Evolutionary conservation across 1,140 invertebrate species (phyloP), one percentile per base, ranked within the genome.

Genomic region (Lepidostoma basale): DNA sequence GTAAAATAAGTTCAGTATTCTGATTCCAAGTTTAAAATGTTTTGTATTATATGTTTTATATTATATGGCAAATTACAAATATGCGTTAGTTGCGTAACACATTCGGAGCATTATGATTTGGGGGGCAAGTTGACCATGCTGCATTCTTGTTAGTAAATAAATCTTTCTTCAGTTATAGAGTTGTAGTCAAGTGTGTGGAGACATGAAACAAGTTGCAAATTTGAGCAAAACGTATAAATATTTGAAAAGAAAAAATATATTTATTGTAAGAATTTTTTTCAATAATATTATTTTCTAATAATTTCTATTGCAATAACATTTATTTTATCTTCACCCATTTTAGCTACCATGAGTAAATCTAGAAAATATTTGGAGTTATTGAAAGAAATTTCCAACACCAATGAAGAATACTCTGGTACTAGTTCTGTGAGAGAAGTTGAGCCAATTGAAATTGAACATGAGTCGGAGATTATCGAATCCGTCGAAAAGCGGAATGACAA

Each of bases 341-440:
- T 47, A 33, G 30, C 30, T 33, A 33, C 30, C 30, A 33, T 12
- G 30, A 33, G 30, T 33, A 33, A 33, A 33, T 33, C 12, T 33
- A 33, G 30, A 33, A 33, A 33, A 33, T 33, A 33, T 33, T 33
- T 33, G n/a, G n/a, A n/a, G n/a, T 33, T 33, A 33, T 33, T 33
- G 30, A 33, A 33, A 33, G 12, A 33, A 33, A 33, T n/a, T n/a
- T 33, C 30, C 30, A 12, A 33, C 20, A 6, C 16, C 20, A 47
- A 47, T 47, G 44, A 47, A 47, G 44, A 47, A 47, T 47, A 47
- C 16, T 47, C 44, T 47, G 30, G 30, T 33, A 33, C 30, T 33
- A 5, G 30, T 33, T 6, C 30, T 33, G n/a, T 8, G 16, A 47
- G n/a, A 8, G 44, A 47, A 47, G 44, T 47, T 47, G 44, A 47